Conservation (phyloP, 1,140 invertebrate genomes). For the Oscheius sp. region DNA sequence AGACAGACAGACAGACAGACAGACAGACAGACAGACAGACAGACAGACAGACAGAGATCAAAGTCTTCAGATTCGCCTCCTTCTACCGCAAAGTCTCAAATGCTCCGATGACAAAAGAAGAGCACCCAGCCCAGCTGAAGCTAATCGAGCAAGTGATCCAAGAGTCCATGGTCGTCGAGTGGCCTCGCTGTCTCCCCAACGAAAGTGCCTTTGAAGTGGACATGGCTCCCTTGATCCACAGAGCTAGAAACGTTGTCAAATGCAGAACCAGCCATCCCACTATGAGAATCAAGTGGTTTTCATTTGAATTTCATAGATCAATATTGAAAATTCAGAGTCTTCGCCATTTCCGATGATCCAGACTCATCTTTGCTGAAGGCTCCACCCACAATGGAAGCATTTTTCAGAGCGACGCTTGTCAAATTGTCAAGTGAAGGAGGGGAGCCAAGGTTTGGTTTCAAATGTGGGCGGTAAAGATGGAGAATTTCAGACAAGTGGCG, state of each 20-base stretch:
- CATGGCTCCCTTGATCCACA: slow-evolving; percentile 37
- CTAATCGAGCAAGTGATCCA: slow-evolving; percentile 6
- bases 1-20: no score
- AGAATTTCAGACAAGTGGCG: slow-evolving; percentile 26
- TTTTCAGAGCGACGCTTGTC: slow-evolving; percentile 37
- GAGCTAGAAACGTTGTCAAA: slow-evolving; percentile 42
- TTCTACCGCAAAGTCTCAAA: background rate
- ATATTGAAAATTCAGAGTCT: slow-evolving; percentile 32
- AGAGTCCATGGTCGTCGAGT: slow-evolving; percentile 37
- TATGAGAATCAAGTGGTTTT: slow-evolving; percentile 42
- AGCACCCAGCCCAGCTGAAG: slow-evolving; percentile 1
- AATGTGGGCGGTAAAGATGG: no score
- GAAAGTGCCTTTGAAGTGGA: slow-evolving; percentile 27
- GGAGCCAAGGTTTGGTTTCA: slow-evolving; percentile 29
- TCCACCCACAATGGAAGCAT: slow-evolving; percentile 36
- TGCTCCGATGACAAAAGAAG: slow-evolving; percentile 2
- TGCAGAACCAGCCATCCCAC: slow-evolving; percentile 42
- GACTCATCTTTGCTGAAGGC: background rate
- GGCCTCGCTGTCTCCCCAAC: slow-evolving; percentile 30
- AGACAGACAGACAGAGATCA: background rate
- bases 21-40: background rate
- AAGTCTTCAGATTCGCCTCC: background rate
- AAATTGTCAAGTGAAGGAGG: slow-evolving; percentile 17
- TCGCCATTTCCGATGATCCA: slow-evolving; percentile 26
- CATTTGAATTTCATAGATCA: background rate